These are phyloP conservation scores for Protophormia terraenovae DNA, from an alignment of 2,888 invertebrate species.

Conservation along the genomic window DNA sequence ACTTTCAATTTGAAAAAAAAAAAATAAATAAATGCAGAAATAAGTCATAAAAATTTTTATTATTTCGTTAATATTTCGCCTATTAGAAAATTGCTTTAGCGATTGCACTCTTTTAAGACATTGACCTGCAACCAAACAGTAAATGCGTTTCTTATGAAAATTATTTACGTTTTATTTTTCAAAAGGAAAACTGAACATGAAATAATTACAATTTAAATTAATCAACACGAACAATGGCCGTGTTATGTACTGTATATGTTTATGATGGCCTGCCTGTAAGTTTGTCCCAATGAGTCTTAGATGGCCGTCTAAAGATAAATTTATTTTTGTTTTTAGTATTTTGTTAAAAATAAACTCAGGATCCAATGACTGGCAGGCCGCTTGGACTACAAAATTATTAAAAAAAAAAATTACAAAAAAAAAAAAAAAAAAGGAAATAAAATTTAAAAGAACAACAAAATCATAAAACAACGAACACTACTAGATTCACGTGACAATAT, in stretches of 20 bases:
- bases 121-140: slow-evolving; percentile 18
- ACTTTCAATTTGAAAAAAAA: too few species aligned
- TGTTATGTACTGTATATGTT: too few species aligned
- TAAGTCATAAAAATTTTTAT: too few species aligned
- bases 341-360: slow-evolving; percentile 16
- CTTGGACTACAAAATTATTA: slow-evolving; percentile 7
- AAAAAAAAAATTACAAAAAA: too few species aligned
- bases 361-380: slow-evolving; percentile 17
- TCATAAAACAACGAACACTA: slow-evolving; percentile 11
- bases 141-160: slow-evolving; percentile 71
- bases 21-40: too few species aligned
- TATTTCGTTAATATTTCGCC: too few species aligned
- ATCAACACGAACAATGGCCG: slow-evolving; percentile 70
- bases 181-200: slow-evolving; percentile 69
- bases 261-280: neutral
- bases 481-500: slow-evolving; percentile 58
- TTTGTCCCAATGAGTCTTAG: slow-evolving; percentile 31
- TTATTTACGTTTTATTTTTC: slow-evolving; percentile 54
- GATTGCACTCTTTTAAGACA: neutral
- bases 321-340: slow-evolving; percentile 1
- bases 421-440: neutral
- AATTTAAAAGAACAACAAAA: neutral
- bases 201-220: slow-evolving; percentile 77
- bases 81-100: too few species aligned
- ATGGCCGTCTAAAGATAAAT: slow-evolving; percentile 57